Evolutionary conservation across 2,797 vertebrate species (phyloP), one percentile per base, ranked within the genome.

Genomic region (Propithecus deckenii): DNA sequence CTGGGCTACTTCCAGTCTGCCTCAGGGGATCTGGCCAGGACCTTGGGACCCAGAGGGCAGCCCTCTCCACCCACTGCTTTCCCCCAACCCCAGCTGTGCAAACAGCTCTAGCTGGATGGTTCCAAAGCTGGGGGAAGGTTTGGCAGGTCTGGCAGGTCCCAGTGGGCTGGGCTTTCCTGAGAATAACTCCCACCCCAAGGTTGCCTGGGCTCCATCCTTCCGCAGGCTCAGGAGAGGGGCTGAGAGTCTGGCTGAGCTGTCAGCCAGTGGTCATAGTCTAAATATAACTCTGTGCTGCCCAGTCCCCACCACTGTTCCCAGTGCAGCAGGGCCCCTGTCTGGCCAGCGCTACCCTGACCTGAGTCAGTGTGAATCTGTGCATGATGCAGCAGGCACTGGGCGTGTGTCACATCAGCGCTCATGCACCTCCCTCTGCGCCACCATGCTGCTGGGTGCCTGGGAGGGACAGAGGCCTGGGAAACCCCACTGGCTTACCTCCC

Each of bases 61-160:
- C 97, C 46, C 72, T 75, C 89, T 84, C 96, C 28, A 75, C 55
- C 95, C 94, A 95, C 95, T 63, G 92, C 95, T 96, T 96, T 67
- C 43, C 88, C 95, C 97, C 50, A 67, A 81, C 57, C 52, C 28
- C 98, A 99, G 98, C 98, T 98, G 98, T 98, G 97, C 98, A 99
- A 99, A 98, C 98, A 98, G 98, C 97, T 97, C 98, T 98, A 98
- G 98, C 98, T 97, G 98, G 95, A 96, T 86, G 90, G 94, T 91
- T 97, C 98, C 88, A 91, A 5, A 59, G 35, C 14, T 84, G 25
- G n/a, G 71, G 41, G 59, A 92, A 78, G 78, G 65, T 59, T 38
- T 59, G 41, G 17, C 14, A 74, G 90, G 92, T 96, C 96, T 92
- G 41, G 57, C 79, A 85, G 86, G 89, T 88, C 89, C 85, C 41